Percentiles rank a stretch among this genome's conserved stretches.
Conservation (phyloP, 2,888 invertebrate species). For the Caenorhabditis imperialis region DNA sequence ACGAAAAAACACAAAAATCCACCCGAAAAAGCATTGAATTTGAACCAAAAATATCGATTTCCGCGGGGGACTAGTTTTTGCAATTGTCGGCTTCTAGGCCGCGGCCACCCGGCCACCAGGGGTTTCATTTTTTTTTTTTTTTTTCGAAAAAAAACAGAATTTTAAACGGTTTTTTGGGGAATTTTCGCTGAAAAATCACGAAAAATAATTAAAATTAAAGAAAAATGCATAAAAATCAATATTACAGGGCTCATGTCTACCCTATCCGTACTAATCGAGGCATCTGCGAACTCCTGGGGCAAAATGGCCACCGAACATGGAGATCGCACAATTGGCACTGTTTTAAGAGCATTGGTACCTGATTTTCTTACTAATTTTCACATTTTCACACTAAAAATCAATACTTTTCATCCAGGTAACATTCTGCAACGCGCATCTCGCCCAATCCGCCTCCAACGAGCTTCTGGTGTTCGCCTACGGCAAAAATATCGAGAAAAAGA, state of each 20-base stretch:
- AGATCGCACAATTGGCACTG: slow-evolving; percentile 37
- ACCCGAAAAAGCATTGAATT: no score
- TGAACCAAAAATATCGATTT: not conserved
- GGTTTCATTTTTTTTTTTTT: no score
- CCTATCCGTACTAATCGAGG: slow-evolving; percentile 58
- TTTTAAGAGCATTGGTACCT: slow-evolving; percentile 57
- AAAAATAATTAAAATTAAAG: no score
- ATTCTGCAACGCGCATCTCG: slow-evolving; percentile 59
- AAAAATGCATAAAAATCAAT: no score
- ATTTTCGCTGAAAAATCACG: no score
- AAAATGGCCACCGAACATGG: slow-evolving; percentile 52
- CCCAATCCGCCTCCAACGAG: slow-evolving; percentile 58
- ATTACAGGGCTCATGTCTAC: slow-evolving; percentile 49
- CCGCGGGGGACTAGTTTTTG: no score
- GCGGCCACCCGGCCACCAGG: no score
- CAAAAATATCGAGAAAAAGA: slow-evolving; percentile 46
- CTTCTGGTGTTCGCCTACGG: slow-evolving; percentile 60
- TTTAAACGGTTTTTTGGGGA: no score
- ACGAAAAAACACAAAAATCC: no score
- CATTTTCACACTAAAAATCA: not conserved
- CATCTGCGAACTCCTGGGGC: slow-evolving; percentile 60
- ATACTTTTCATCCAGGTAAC: slow-evolving; percentile 41
- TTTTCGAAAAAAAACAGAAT: no score
- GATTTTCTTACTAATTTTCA: no score
- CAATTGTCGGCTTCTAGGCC: no score